Evolutionary conservation across 2,113 vertebrate species (phyloP).

Genomic region (Grammomys surdaster): DNA sequence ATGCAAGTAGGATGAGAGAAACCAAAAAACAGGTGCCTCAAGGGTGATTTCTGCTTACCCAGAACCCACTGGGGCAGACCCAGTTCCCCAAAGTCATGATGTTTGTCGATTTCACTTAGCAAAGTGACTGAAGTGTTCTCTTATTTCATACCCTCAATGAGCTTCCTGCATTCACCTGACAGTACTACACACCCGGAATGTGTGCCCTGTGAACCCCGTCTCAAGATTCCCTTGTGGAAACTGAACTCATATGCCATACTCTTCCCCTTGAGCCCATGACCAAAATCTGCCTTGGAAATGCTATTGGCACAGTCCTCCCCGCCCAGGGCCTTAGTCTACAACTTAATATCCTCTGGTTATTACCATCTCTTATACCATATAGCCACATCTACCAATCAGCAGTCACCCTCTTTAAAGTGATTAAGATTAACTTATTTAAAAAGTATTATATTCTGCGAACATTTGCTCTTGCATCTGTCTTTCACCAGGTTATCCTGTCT

Average conservation of each 20-base stretch:
- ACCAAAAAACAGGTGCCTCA: not conserved
- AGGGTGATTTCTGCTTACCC: not conserved
- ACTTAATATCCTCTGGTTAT: not conserved
- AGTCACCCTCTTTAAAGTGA: not conserved
- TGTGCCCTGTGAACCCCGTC: not conserved
- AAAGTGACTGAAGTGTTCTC: not conserved
- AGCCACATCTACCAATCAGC: not conserved
- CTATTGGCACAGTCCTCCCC: not conserved
- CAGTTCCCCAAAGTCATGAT: not conserved
- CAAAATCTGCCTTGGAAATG: not conserved
- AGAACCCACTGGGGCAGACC: not conserved
- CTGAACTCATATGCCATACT: rapidly evolving
- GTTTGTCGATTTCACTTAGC: not conserved
- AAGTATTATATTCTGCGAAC: not conserved
- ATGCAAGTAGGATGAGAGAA: not conserved
- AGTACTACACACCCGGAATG: not conserved
- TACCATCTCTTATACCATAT: not conserved
- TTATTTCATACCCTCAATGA: not conserved
- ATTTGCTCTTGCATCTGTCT: not conserved
- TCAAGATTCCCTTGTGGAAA: not conserved
- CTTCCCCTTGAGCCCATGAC: not conserved
- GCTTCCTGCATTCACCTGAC: not conserved
- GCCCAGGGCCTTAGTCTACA: not conserved
- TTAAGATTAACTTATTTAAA: not conserved
- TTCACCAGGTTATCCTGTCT: not conserved